Base-by-base conservation (phyloP, 2,797 vertebrate species). In the Setipinna tenuifilis region DNA sequence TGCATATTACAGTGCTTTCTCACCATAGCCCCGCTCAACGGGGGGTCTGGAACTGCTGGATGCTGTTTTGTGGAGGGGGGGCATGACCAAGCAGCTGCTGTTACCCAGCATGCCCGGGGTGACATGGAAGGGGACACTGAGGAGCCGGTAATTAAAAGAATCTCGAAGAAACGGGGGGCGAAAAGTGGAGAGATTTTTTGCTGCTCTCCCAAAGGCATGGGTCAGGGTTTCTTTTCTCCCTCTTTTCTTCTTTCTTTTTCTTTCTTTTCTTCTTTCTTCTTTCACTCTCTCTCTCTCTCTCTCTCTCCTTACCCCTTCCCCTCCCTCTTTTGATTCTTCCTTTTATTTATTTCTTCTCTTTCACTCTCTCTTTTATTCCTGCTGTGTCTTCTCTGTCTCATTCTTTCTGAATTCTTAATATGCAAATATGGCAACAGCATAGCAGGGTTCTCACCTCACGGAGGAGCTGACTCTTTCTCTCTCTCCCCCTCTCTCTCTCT, bases 61-160 rank as follows among this genome's bases (percentile, higher is more conserved):
- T n/a, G n/a, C n/a, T n/a, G n/a, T 16, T 81, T 28, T 46, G 75
- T 83, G 50, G 23, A 62, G 48, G 82, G 61, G 61, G 6, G 21
- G 21, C 50, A 25, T 9, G 61, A 21, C 61, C 11, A 9, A 23
- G 25, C 61, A 25, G n/a, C n/a, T 65, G 61, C 61, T 23, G 23
- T 65, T 25, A 65, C n/a, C n/a, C 21, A 62, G 59, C 1, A 2
- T 7, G 23, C 61, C 61, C 11, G 61, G n/a, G 12, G 61, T 65
- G 61, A 11, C 59, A n/a, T n/a, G n/a, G n/a, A n/a, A n/a, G 65
- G 59, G 23, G 54, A 19, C 57, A 65, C 57, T 84, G 17, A 58
- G 14, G 54, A 71, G 85, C 31, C 80, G 44, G 83, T 82, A 65
- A 83, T 85, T 87, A n/a, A 75, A 57, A 83, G 54, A 83, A 61